Base-by-base conservation (phyloP, 2,888 invertebrate species). In the Pseudoips prasinana region DNA sequence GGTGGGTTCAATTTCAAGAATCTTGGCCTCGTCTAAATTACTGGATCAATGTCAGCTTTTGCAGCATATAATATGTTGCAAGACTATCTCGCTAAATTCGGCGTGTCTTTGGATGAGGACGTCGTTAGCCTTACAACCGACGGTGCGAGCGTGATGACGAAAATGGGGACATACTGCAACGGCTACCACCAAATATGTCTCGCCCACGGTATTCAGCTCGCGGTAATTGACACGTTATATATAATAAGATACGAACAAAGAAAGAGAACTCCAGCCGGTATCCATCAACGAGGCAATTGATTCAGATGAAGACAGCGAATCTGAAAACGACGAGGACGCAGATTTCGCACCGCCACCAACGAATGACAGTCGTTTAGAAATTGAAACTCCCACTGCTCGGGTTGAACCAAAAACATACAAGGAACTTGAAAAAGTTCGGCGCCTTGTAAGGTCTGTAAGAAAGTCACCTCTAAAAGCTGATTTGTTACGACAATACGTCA, bases 71-170 rank as follows among this genome's bases (percentile, higher is more conserved):
- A 25, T 10, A 29, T 29, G 25, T 18, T 35, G 25, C 29, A 22
- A 19, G 22, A 29, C 22, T 25, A 29, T 11, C 29, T 35, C 11
- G 23, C 25, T 14, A 3, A 14, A 25, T 25, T 25, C 4, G 8
- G 6, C 8, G 4, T 25, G 8, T n/a, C 14, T 5, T 14, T 25
- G n/a, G 25, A 25, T 7, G 8, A 25, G 14, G 25, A 14, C 14
- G 14, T 25, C 14, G 11, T 32, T 25, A 25, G 22, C 22, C 25
- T 20, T 20, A 32, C 32, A 8, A 32, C 24, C 9, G 34, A 34
- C 23, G 34, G 34, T 17, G 34, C 28, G 18, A 34, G 27, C 19
- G 34, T 34, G 7, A 34, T 28, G 22, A 34, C 24, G 29, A 35
- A 32, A 25, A 25, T 32, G 32, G 32, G 32, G 18, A 20, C 20